These are phyloP conservation scores for Scaptomyza pallida DNA, from an alignment of 1,140 invertebrate species.

Conservation along the genomic window DNA sequence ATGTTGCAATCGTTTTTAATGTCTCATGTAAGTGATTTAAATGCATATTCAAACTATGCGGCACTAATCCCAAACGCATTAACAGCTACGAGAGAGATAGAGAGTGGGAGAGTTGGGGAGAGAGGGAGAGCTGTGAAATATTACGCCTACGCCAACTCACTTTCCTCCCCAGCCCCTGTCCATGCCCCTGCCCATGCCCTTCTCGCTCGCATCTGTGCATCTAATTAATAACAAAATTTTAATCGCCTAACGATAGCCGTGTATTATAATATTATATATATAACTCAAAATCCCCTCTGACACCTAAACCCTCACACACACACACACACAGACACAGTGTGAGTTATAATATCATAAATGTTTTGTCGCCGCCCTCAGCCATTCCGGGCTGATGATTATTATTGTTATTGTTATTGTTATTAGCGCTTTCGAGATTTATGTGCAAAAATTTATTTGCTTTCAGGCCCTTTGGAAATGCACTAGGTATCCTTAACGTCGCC, in stretches of 20 bases:
- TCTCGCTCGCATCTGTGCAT: slow-evolving; percentile 56
- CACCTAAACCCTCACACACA: background rate
- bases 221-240: slow-evolving; percentile 79
- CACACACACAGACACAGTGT: no score
- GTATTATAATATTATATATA: no score
- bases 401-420: slow-evolving; percentile 82
- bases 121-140: background rate
- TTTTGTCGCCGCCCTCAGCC: slow-evolving; percentile 50
- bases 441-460: slow-evolving; percentile 65
- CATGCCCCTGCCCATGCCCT: no score
- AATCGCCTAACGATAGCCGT: slow-evolving; percentile 70
- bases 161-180: no score
- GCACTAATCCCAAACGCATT: slow-evolving; percentile 66
- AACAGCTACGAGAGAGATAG: slow-evolving; percentile 47
- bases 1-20: slow-evolving; percentile 35
- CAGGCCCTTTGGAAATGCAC: background rate
- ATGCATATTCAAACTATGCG: slow-evolving; percentile 40
- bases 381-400: slow-evolving; percentile 41
- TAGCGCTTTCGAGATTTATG: slow-evolving; percentile 73
- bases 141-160: no score
- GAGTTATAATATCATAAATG: slow-evolving; percentile 41
- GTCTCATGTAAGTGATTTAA: slow-evolving; percentile 52
- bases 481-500: slow-evolving; percentile 3
- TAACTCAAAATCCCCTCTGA: background rate
- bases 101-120: background rate